These are phyloP conservation scores for Rhinichthys klamathensis DNA, from an alignment of 2,113 vertebrate species.

Conservation along the genomic window DNA sequence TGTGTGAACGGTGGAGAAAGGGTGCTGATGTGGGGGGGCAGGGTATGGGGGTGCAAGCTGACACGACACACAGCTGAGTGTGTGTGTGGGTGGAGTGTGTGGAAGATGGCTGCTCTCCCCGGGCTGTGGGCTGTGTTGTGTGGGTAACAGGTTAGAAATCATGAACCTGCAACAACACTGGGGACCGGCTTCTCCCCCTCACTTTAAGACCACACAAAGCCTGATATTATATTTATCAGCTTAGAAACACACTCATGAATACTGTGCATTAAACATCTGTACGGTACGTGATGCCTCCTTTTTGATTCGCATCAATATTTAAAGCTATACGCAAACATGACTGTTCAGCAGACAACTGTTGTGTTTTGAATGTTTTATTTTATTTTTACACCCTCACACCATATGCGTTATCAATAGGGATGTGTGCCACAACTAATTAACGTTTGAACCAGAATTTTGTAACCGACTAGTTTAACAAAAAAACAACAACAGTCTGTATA, in stretches of 20 bases:
- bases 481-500: too few relatives aligned
- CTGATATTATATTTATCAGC: constrained; percentile 11
- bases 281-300: not conserved
- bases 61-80: constrained; percentile 61
- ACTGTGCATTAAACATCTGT: constrained; percentile 12
- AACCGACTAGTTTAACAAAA: too few relatives aligned
- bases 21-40: constrained; percentile 45
- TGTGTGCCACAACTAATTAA: too few relatives aligned
- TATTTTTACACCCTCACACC: constrained; percentile 6
- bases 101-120: constrained; percentile 55
- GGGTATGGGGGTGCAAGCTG: constrained; percentile 53
- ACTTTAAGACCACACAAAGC: constrained; percentile 44
- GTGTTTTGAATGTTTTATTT: not conserved
- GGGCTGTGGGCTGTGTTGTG: constrained; percentile 58
- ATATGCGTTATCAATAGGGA: constrained; percentile 12
- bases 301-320: constrained; percentile 27
- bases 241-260: not conserved
- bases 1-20: not conserved
- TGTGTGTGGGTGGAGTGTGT: constrained; percentile 56
- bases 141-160: constrained; percentile 63
- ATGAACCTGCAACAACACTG: constrained; percentile 51
- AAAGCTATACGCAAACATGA: not conserved
- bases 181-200: constrained; percentile 32
- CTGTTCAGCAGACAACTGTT: not conserved
- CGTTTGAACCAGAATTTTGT: too few relatives aligned